Percentiles rank a stretch among this genome's conserved stretches.
phyloP scores from a whole-genome alignment of 2,113 vertebrate genomes.

The Gnathonemus longibarbis region DNA sequence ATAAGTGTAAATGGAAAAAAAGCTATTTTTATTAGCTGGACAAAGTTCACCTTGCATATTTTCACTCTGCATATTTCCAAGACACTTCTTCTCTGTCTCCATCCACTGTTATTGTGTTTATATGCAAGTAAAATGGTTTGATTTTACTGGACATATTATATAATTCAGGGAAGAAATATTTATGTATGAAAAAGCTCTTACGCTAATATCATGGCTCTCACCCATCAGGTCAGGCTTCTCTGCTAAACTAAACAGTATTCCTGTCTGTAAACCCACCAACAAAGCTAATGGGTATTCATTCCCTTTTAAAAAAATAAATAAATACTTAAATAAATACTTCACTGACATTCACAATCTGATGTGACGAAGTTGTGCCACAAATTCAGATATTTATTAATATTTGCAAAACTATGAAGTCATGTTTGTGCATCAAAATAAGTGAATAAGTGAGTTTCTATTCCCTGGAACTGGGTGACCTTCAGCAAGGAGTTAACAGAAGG shows the following conservation, averaged over 20 bases:
- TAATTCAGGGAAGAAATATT: conserved; percentile 4
- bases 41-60: neutral
- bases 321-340: neutral
- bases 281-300: neutral
- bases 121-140: neutral
- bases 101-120: conserved; percentile 3
- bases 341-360: neutral
- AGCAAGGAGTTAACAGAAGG: neutral
- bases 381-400: neutral
- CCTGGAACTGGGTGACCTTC: neutral
- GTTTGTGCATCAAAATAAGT: neutral
- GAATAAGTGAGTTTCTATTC: conserved; percentile 1
- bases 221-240: too few relatives aligned
- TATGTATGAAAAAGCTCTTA: neutral
- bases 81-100: neutral
- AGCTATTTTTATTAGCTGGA: neutral
- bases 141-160: neutral
- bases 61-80: neutral
- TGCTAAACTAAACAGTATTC: neutral
- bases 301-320: neutral
- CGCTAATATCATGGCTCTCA: neutral
- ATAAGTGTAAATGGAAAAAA: neutral
- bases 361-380: neutral
- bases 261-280: neutral
- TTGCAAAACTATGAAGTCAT: neutral